These are phyloP conservation scores for Eupithecia tripunctaria DNA, from an alignment of 2,888 invertebrate species.

Conservation along the genomic window DNA sequence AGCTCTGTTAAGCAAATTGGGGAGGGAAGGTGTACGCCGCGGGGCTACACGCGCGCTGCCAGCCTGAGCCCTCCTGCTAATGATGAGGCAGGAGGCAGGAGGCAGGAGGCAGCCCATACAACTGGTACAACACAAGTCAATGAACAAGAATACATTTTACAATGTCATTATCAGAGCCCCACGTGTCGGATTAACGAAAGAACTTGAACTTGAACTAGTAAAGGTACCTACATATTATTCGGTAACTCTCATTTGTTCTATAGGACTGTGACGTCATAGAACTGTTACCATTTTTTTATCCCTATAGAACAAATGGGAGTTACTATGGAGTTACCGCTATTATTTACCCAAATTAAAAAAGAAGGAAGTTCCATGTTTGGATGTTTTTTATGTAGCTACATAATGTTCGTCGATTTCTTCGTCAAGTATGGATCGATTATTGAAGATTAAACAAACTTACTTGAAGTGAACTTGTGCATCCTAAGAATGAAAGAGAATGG, in stretches of 20 bases:
- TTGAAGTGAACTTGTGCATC: no score
- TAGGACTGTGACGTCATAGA: no score
- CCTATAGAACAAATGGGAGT: no score
- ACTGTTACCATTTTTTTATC: no score
- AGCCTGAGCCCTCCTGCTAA: slow-evolving; percentile 7
- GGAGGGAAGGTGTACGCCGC: slow-evolving; percentile 29
- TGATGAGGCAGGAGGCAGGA: slow-evolving; percentile 10
- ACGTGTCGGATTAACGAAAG: neutral
- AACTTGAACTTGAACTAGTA: no score
- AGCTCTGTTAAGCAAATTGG: slow-evolving; percentile 20
- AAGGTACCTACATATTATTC: no score
- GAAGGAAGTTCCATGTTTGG: neutral
- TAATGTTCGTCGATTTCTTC: no score
- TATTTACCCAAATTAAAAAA: neutral
- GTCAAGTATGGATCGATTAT: no score
- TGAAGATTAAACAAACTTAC: no score
- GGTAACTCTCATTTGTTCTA: no score
- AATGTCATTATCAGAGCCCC: neutral
- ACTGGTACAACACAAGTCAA: slow-evolving; percentile 13
- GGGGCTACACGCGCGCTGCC: slow-evolving; percentile 27
- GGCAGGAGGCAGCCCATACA: slow-evolving; percentile 3
- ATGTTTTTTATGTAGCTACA: neutral
- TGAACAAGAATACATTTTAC: neutral
- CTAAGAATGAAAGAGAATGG: no score
- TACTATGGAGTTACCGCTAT: no score